phyloP scores from a whole-genome alignment of 2,888 invertebrate species.

The Drosophila engyochracea region DNA sequence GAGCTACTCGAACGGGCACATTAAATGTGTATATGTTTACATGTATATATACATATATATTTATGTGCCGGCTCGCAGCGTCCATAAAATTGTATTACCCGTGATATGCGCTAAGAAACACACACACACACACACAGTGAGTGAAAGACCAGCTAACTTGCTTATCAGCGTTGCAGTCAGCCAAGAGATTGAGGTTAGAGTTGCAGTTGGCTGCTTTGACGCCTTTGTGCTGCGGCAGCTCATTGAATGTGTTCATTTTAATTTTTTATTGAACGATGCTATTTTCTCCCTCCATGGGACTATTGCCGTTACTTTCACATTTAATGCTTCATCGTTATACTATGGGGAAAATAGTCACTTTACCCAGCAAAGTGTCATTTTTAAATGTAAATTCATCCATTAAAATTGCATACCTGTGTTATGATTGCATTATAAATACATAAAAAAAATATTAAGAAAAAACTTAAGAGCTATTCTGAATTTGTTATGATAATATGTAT shows the following conservation, averaged over 20 bases:
- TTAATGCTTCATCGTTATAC: not conserved
- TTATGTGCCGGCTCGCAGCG: constrained; percentile 56
- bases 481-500: not conserved
- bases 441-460: not conserved
- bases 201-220: constrained; percentile 1
- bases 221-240: constrained; percentile 22
- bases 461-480: not conserved
- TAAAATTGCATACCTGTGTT: not conserved
- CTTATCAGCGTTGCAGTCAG: constrained; percentile 44
- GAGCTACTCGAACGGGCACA: constrained; percentile 23
- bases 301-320: constrained; percentile 14
- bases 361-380: not conserved
- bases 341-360: not conserved
- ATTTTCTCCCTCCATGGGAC: constrained; percentile 7
- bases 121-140: constrained; percentile 12
- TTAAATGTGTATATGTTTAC: not conserved
- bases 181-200: not conserved
- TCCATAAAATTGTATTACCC: constrained; percentile 75
- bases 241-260: constrained; percentile 60
- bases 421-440: not conserved
- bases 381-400: not conserved
- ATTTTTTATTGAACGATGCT: constrained; percentile 76
- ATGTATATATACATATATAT: not conserved
- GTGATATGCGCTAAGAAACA: constrained; percentile 67
- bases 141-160: constrained; percentile 1